phyloP scores from a whole-genome alignment of 2,113 vertebrate species.

The Orycteropus afer region DNA sequence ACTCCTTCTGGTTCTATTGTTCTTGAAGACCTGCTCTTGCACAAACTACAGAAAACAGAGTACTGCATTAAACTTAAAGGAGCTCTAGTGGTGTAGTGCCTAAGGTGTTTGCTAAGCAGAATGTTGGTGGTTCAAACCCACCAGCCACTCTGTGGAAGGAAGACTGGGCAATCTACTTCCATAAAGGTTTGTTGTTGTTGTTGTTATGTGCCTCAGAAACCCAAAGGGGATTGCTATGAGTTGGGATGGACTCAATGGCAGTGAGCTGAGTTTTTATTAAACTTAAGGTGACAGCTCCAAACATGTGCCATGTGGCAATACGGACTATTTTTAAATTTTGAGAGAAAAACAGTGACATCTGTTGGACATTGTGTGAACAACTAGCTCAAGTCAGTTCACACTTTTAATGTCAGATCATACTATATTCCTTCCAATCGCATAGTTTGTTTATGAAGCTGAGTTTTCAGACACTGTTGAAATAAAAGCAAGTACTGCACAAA shows the following conservation, averaged over 20 bases:
- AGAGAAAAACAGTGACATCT: conserved; percentile 42
- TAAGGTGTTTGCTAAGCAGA: too few relatives aligned
- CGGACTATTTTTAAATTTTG: neutral
- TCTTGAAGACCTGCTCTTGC: neutral
- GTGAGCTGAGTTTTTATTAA: too few relatives aligned
- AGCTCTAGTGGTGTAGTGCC: too few relatives aligned
- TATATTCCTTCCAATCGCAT: neutral
- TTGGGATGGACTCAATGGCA: too few relatives aligned
- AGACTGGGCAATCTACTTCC: too few relatives aligned
- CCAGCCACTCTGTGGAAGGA: too few relatives aligned
- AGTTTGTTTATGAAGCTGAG: neutral
- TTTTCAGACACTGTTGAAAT: neutral
- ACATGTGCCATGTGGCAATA: accelerated
- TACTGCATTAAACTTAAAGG: neutral
- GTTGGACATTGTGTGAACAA: neutral
- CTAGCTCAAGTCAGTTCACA: neutral
- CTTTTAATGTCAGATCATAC: neutral
- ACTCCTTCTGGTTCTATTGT: neutral
- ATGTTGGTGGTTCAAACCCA: too few relatives aligned
- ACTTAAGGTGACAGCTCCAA: neutral
- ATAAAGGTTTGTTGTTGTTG: too few relatives aligned
- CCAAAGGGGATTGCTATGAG: too few relatives aligned
- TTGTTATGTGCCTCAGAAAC: too few relatives aligned
- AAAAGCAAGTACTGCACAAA: neutral
- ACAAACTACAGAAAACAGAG: neutral